Evolutionary conservation across 2,113 vertebrate species (phyloP).

Genomic region (Telmatochromis brichardi): DNA sequence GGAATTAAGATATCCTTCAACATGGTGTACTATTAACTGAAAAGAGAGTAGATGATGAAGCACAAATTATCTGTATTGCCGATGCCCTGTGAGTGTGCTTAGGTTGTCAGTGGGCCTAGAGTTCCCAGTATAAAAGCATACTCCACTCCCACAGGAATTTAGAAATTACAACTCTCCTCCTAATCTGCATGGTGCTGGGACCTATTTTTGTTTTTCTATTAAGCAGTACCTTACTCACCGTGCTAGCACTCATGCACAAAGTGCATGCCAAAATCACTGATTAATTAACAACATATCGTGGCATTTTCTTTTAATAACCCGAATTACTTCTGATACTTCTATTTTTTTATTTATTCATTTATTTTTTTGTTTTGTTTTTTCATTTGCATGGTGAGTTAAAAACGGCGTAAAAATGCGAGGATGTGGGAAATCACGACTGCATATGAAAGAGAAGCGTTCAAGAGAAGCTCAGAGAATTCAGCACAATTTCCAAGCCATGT

Average conservation of each 20-base stretch:
- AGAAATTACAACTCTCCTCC: neutral
- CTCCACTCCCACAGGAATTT: neutral
- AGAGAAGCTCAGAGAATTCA: neutral
- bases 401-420: accelerated
- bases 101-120: neutral
- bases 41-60: neutral
- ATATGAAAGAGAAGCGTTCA: neutral
- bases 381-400: neutral
- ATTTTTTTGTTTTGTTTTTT: neutral
- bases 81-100: neutral
- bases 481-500: neutral
- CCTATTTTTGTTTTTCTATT: neutral
- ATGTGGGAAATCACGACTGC: neutral
- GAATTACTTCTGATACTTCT: neutral
- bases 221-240: neutral
- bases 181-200: neutral
- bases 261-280: neutral
- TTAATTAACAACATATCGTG: neutral
- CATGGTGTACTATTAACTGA: neutral
- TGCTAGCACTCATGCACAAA: neutral
- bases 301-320: neutral
- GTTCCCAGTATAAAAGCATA: neutral
- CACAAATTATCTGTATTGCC: neutral
- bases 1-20: neutral
- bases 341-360: neutral